These are phyloP conservation scores for Polyommatus iphigenia DNA, from an alignment of 2,888 invertebrate species.

Conservation along the genomic window DNA sequence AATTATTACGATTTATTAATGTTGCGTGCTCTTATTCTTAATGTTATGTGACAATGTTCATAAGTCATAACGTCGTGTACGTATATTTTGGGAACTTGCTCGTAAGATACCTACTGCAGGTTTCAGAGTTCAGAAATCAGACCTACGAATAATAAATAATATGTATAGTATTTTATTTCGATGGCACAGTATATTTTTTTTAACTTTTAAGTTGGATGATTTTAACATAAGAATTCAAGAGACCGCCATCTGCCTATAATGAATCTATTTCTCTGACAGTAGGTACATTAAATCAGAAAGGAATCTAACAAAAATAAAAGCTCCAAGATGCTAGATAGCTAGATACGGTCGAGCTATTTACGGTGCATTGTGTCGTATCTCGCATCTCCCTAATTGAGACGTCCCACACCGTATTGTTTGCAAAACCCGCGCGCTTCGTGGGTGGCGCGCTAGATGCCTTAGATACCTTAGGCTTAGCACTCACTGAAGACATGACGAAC, in stretches of 20 bases:
- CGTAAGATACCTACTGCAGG: too few species aligned
- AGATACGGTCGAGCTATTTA: constrained; percentile 58
- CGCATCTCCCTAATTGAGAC: constrained; percentile 72
- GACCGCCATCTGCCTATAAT: too few species aligned
- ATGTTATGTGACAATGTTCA: background rate
- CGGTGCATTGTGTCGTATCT: constrained; percentile 69
- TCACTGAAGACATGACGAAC: background rate
- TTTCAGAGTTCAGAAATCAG: too few species aligned
- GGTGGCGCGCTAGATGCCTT: constrained; percentile 52
- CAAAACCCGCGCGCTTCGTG: constrained; percentile 66
- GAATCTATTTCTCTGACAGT: too few species aligned
- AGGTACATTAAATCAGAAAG: background rate
- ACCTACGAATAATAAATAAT: too few species aligned
- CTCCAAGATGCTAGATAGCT: constrained; percentile 3
- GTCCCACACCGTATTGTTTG: constrained; percentile 76
- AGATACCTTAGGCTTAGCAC: background rate
- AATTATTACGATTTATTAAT: constrained; percentile 74
- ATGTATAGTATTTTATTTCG: too few species aligned
- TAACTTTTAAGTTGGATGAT: too few species aligned
- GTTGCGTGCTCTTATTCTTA: background rate
- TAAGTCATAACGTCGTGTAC: too few species aligned
- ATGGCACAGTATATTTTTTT: too few species aligned
- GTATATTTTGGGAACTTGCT: background rate
- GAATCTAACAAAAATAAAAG: background rate
- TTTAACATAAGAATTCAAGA: too few species aligned